Evolutionary conservation across 2,888 invertebrate species (phyloP).

Genomic region (Penaeus monodon): DNA sequence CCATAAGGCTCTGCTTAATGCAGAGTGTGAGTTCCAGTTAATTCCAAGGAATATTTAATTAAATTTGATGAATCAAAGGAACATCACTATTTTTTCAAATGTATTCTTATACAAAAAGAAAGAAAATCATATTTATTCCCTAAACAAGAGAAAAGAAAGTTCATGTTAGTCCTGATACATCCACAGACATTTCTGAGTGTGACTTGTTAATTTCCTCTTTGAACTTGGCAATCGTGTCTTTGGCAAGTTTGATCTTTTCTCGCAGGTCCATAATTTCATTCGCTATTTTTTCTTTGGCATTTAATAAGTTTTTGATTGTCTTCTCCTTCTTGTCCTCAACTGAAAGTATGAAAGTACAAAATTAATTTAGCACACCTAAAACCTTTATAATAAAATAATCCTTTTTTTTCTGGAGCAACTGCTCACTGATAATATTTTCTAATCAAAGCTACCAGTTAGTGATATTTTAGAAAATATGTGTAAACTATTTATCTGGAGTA

Average conservation of each 20-base stretch:
- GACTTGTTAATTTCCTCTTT: slow-evolving; percentile 66
- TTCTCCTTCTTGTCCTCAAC: slow-evolving; percentile 91
- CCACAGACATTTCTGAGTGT: slow-evolving; percentile 52
- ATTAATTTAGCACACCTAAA: too few relatives aligned
- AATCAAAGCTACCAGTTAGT: too few relatives aligned
- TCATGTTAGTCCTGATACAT: slow-evolving; percentile 45
- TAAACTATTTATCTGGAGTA: too few relatives aligned
- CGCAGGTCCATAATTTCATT: slow-evolving; percentile 86
- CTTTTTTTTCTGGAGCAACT: background rate
- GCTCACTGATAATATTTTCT: too few relatives aligned
- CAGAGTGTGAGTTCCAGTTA: too few relatives aligned
- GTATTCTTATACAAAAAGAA: slow-evolving; percentile 10
- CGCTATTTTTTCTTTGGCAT: slow-evolving; percentile 77
- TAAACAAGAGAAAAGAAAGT: background rate
- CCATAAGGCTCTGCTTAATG: too few relatives aligned
- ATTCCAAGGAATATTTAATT: too few relatives aligned
- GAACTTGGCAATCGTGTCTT: slow-evolving; percentile 82
- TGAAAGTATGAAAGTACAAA: slow-evolving; percentile 72
- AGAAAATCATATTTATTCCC: background rate
- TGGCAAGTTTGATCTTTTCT: slow-evolving; percentile 85
- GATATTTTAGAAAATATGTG: too few relatives aligned
- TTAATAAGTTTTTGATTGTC: slow-evolving; percentile 68
- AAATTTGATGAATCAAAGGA: too few relatives aligned
- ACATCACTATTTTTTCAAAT: slow-evolving; percentile 18
- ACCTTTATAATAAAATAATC: background rate